Evolutionary conservation across 2,797 vertebrate species (phyloP).

Genomic region (Gymnoscopelus microlampas): DNA sequence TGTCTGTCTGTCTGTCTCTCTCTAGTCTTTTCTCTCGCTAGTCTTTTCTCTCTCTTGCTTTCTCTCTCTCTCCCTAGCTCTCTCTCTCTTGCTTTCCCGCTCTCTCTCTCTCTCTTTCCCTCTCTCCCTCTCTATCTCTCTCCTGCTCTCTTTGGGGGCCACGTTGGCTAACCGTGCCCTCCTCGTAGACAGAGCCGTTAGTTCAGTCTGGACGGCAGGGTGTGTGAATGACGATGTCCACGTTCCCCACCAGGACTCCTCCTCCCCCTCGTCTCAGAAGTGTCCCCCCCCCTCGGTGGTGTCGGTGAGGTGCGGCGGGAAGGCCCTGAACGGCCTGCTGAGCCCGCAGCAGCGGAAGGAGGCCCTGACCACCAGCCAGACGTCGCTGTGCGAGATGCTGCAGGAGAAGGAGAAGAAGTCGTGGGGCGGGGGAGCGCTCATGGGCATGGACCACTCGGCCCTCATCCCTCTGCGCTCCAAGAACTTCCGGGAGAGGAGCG

Average conservation of each 20-base stretch:
- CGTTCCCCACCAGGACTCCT: conserved; percentile 49
- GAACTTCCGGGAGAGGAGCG: conserved; percentile 96
- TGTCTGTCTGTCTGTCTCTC: not conserved
- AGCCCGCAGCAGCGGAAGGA: conserved; percentile 86
- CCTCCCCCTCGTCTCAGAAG: conserved; percentile 48
- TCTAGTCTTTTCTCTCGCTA: conserved; percentile 7
- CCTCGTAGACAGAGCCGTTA: too few relatives aligned
- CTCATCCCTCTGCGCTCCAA: conserved; percentile 95
- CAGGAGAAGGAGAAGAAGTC: conserved; percentile 91
- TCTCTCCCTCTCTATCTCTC: too few relatives aligned
- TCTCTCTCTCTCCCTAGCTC: not conserved
- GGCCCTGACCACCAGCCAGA: conserved; percentile 92
- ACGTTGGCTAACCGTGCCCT: too few relatives aligned
- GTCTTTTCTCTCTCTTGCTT: not conserved
- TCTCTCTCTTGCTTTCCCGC: not conserved
- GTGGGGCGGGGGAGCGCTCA: conserved; percentile 78
- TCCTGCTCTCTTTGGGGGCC: not conserved
- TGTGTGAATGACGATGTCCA: too few relatives aligned
- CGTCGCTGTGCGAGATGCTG: conserved; percentile 94
- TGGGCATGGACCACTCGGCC: conserved; percentile 91
- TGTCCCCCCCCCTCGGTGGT: conserved; percentile 52
- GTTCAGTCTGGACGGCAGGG: too few relatives aligned
- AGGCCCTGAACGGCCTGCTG: conserved; percentile 92
- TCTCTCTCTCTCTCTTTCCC: too few relatives aligned
- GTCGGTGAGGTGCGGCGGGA: conserved; percentile 71